Percentiles rank a stretch among this genome's conserved stretches.
phyloP scores from a whole-genome alignment of 2,113 vertebrate genomes.

The Atrichornis clamosus region DNA sequence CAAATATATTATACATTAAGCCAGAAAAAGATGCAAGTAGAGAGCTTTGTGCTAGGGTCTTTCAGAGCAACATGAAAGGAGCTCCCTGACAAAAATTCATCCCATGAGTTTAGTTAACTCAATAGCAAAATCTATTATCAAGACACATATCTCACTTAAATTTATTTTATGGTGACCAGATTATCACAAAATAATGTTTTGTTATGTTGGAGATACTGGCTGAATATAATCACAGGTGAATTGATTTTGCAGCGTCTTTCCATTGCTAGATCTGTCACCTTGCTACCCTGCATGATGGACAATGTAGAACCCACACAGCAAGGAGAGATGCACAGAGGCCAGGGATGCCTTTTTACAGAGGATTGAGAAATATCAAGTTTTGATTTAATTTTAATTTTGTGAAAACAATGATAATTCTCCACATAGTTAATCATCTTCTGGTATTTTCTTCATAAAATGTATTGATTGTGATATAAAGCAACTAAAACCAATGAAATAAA shows the following conservation, averaged over 20 bases:
- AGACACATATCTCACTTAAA: not conserved
- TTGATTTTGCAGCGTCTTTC: not conserved
- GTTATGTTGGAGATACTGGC: not conserved
- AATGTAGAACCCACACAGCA: not conserved
- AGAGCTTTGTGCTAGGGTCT: not conserved
- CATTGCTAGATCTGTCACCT: not conserved
- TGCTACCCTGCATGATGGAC: not conserved
- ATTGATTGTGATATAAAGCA: not conserved
- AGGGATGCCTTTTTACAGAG: not conserved
- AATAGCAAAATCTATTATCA: not conserved
- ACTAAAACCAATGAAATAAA: not conserved
- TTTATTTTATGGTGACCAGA: not conserved
- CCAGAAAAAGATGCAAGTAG: not conserved
- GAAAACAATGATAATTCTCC: not conserved
- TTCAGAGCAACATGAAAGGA: not conserved
- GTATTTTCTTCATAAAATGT: not conserved
- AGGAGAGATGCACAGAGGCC: not conserved
- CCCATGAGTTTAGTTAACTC: not conserved
- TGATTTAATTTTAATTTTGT: not conserved
- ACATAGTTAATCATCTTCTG: not conserved
- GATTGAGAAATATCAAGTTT: not conserved
- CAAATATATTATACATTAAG: not conserved
- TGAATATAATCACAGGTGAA: not conserved
- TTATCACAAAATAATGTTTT: not conserved
- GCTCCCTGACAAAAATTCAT: not conserved